A percentile compares a stretch with the other conserved stretches of the same genome.
These are phyloP conservation scores for Misgurnus mizolepis DNA, from an alignment of 2,113 vertebrate genomes.

Conservation along the genomic window DNA sequence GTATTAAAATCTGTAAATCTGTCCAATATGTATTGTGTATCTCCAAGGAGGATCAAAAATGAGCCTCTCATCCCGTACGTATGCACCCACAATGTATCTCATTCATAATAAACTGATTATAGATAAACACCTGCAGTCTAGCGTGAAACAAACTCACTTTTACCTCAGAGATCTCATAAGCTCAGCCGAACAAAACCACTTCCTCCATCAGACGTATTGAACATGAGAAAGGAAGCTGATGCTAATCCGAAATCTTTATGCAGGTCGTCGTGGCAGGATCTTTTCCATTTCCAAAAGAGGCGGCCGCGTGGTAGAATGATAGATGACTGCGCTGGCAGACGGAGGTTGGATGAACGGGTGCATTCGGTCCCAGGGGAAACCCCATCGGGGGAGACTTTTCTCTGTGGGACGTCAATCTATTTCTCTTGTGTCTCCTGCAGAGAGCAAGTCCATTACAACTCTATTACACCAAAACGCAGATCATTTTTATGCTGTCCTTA, in stretches of 20 bases:
- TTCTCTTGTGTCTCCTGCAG: slow-evolving; percentile 59
- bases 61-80: background rate
- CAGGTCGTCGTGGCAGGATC: slow-evolving; percentile 3
- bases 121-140: slow-evolving; percentile 28
- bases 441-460: slow-evolving; percentile 71
- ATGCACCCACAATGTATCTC: background rate
- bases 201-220: slow-evolving; percentile 17
- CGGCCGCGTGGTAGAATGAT: slow-evolving; percentile 61
- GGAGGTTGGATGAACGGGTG: slow-evolving; percentile 43
- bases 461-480: slow-evolving; percentile 68
- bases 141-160: slow-evolving; percentile 9
- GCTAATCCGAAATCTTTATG: slow-evolving; percentile 36
- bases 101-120: slow-evolving; percentile 31
- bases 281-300: slow-evolving; percentile 42
- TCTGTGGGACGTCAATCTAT: slow-evolving; percentile 67
- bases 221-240: slow-evolving; percentile 22
- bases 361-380: slow-evolving; percentile 57
- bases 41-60: slow-evolving; percentile 1
- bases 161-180: slow-evolving; percentile 4
- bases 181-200: slow-evolving; percentile 21
- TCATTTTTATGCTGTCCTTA: slow-evolving; percentile 59
- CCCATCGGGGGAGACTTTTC: slow-evolving; percentile 59
- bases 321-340: slow-evolving; percentile 53
- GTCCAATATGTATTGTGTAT: slow-evolving; percentile 2
- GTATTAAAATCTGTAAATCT: background rate